Evolutionary conservation across 2,113 vertebrate genomes (phyloP), one percentile per base, ranked within the genome.

Genomic region (Turnix velox): DNA sequence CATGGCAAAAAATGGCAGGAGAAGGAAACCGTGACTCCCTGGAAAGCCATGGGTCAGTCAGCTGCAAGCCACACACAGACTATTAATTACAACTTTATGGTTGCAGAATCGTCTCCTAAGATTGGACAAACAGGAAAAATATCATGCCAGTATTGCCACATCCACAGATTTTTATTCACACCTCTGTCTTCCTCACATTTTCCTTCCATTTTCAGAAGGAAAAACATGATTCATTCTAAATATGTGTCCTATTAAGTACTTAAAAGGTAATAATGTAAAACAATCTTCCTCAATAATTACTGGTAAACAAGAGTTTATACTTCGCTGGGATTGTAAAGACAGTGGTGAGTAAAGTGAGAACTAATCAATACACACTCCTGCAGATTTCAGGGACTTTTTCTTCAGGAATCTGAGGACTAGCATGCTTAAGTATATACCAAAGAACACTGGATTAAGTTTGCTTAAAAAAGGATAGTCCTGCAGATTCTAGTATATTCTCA

Each of bases 21-120:
- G 62, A 54, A 90, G 84, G 90, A 91, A 61, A 66, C 58, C 90
- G 62, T 48, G 84, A 85, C 49, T 79, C 71, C 55, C 35, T 58
- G 66, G 71, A 84, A 95, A 95, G 81, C 28, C 81, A 27, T 31
- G 84, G 94, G 71, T 93, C 94, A 84, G 54, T 58, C 16, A 0
- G 71, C 78, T 76, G 54, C 74, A 54, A 92, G 87, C 90, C 87
- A 92, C 94, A 94, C 87, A 72, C 74, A 78, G 61, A 30, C 62
- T 91, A 90, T 95, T 93, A 90, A 94, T 82, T 87, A 76, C 87
- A 91, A 87, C 63, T 79, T 37, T 23, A 18, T 79, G 62, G 84
- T 31, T 77, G 49, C 77, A 82, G 84, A 76, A 74, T 71, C 76
- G 49, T 91, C 94, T 76, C 82, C 85, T 85, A 84, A 83, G 52